Evolutionary conservation across 2,888 invertebrate species (phyloP), one percentile per base, ranked within the genome.

Genomic region (Clivina fossor): DNA sequence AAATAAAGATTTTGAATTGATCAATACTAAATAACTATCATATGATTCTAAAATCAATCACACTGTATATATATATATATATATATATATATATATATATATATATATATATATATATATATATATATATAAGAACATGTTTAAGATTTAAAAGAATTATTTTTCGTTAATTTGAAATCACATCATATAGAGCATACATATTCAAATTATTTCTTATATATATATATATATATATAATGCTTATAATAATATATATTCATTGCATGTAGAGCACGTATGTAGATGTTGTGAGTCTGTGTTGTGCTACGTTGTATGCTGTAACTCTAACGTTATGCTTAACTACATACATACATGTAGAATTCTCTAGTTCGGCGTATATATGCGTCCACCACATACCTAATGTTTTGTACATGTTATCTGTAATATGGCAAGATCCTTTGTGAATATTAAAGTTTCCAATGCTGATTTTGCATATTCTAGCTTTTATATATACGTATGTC

Each of bases 341-440:
- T 13, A 43, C 26, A 24, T 24, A 24, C 43, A 43, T 7, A 24
- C 24, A 43, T 43, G n/a, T 20, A 43, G 11, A 43, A 11, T 18
- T 50, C 28, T 46, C 24, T 44, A 28, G 35, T 3, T 16, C 13
- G 18, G 46, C 20, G 18, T 46, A 32, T 28, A 46, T 11, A 37
- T 18, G 22, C 22, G 43, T 43, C 11, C 43, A 24, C 26, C 44
- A 53, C 53, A 53, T 53, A 53, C 53, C 44, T 53, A 53, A 53
- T 53, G 53, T 53, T 53, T 53, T 53, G 53, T 53, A 24, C 53
- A 53, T 53, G 44, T 44, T 53, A 58, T 59, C 61, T 61, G 59
- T 62, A 63, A 65, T 64, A 64, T 63, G 61, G 61, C 59, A n/a
- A n/a, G 58, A 59, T 58, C 63, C 65, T 65, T 64, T 65, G 63